Base-by-base conservation (phyloP, 2,113 vertebrate species). In the Phrynocephalus versicolor region DNA sequence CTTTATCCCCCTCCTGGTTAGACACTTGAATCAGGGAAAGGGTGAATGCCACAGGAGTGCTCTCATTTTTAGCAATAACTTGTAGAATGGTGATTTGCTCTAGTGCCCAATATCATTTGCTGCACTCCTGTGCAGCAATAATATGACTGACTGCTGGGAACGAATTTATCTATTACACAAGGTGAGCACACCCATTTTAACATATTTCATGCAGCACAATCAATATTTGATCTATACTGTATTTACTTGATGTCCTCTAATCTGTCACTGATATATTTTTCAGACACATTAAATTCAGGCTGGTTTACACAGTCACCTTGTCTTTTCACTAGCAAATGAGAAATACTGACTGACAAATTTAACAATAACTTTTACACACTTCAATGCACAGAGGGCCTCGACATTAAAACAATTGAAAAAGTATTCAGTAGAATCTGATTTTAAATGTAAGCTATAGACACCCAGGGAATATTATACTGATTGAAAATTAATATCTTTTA, bases 401-500 rank as follows among this genome's bases (percentile, higher is more conserved):
- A 37, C 57, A 72, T 79, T 85, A 67, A 85, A 79, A 79, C 30
- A 62, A 51, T 18, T 41, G 77, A 64, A 67, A 79, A 62, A 33
- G 62, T 62, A 18, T 85, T 85, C 76, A 72, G 72, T 62, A 62
- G 62, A 79, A 41, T 12, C 84, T 51, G 74, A 79, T 57, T 85
- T 85, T 72, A 79, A 79, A 85, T 72, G 79, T 72, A 79, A 62
- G 30, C 67, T 39, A 51, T 21, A 37, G 30, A 45, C 72, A 30
- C 21, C 51, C 79, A 35, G 76, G 84, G 76, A 85, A 85, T 79
- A 62, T 55, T 72, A 27, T 16, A 6, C 51, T 72, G 67, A 45
- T 72, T 67, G 72, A 85, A 79, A 72, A 79, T 79, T 67, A 79
- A 79, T 64, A 72, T 79, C 84, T 64, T 71, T 79, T 37, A 85